phyloP scores from a whole-genome alignment of 2,797 vertebrate species.

The Sparus aurata region DNA sequence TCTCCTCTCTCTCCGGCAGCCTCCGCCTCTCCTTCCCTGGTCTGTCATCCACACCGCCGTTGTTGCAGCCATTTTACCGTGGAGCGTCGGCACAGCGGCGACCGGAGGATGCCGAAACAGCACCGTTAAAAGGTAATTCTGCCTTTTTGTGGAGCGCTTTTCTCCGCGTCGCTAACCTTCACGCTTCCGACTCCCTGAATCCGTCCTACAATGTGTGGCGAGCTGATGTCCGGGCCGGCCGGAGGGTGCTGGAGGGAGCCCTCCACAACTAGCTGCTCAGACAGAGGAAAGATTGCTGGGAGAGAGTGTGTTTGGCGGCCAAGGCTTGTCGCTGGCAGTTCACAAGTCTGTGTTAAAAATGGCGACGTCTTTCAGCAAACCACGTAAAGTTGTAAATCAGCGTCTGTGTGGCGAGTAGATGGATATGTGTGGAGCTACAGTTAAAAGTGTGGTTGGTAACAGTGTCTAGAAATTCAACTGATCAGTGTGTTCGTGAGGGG shows the following conservation, averaged over 20 bases:
- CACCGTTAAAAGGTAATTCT: conserved; percentile 70
- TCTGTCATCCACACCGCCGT: conserved; percentile 73
- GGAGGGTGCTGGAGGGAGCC: conserved; percentile 35
- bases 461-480: neutral
- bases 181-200: neutral
- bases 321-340: conserved; percentile 44
- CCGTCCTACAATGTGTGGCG: neutral
- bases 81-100: conserved; percentile 66
- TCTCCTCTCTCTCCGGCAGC: conserved; percentile 59
- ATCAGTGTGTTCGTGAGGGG: neutral
- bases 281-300: conserved; percentile 46
- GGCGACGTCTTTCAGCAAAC: conserved; percentile 36
- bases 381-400: conserved; percentile 56
- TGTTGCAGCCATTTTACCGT: conserved; percentile 83
- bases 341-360: conserved; percentile 64
- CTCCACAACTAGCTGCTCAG: conserved; percentile 47
- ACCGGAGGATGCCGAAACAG: conserved; percentile 68
- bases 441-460: neutral
- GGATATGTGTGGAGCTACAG: neutral
- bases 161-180: neutral
- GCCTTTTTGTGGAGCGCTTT: neutral
- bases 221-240: conserved; percentile 14
- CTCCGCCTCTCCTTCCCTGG: conserved; percentile 63
- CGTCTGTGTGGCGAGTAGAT: accelerated
- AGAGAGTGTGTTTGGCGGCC: conserved; percentile 44